Evolutionary conservation across 2,888 invertebrate genomes (phyloP), one percentile per base, ranked within the genome.

Genomic region (Xestobium rufovillosum): DNA sequence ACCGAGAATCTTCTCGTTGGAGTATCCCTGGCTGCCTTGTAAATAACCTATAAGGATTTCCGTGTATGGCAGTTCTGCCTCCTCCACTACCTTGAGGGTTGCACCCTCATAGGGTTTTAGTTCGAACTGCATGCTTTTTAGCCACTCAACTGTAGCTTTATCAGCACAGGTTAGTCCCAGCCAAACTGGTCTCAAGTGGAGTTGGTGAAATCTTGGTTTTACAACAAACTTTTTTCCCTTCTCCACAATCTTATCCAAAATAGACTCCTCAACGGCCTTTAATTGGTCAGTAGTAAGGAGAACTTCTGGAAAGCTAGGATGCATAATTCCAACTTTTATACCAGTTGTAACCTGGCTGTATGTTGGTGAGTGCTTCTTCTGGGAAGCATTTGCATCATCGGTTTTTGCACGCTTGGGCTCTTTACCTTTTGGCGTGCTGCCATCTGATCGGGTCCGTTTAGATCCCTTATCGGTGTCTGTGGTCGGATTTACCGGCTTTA

Each of bases 81-180:
- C 31, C 10, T 31, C 31, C 13, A 13, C 10, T 13, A 31, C 23
- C 19, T 13, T 4, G 19, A 31, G 19, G 23, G 17, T 23, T 4
- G 31, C 31, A 23, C 31, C 31, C 11, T 15, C 19, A 17, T 4
- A 31, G 19, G 17, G 19, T 11, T 17, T 17, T 4, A 17, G 19
- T 14, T 3, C 19, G 15, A 11, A 1, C 31, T 31, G 31, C 1
- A 31, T 15, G 31, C 31, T 31, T 16, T 4, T 17, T 4, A 31
- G 19, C 19, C 31, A 31, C 31, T 31, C 19, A 4, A 17, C 31
- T 17, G 31, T 31, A 13, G 31, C 19, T 31, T 31, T 17, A 31
- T 31, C 31, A 11, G 31, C 17, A 23, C 19, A 31, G 17, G 31
- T 31, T 13, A 31, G 16, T 14, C 13, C 31, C 16, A 31, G 12